phyloP scores from a whole-genome alignment of 1,140 invertebrate genomes.

The Zaprionus nigranus region DNA sequence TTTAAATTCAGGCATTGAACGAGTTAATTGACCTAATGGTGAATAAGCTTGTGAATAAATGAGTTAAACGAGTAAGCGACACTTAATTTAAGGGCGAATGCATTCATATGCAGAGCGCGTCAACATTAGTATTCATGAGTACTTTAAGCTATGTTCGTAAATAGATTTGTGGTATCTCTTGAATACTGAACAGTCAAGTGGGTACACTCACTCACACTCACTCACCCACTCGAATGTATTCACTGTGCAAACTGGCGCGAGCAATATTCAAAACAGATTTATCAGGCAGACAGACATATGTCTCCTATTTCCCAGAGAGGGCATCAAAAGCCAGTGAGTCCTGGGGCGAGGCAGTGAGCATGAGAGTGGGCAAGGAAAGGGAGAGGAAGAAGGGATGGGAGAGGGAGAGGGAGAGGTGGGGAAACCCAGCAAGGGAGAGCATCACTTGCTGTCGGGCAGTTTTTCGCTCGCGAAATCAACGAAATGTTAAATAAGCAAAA shows the following conservation, averaged over 20 bases:
- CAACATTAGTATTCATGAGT: constrained; percentile 1
- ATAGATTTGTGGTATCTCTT: constrained; percentile 1
- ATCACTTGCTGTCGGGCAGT: constrained; percentile 38
- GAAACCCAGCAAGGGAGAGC: neutral
- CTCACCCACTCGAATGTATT: constrained; percentile 9
- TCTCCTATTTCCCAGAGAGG: neutral
- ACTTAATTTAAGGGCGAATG: neutral
- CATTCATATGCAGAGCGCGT: neutral
- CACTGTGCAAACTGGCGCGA: constrained; percentile 19
- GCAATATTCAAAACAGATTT: constrained; percentile 31
- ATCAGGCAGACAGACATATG: constrained; percentile 13
- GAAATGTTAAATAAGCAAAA: constrained; percentile 82
- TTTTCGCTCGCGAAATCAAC: constrained; percentile 65
- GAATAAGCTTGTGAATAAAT: neutral
- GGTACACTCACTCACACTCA: neutral
- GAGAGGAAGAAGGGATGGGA: neutral
- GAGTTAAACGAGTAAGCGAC: neutral
- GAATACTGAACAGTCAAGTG: constrained; percentile 10
- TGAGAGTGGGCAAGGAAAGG: neutral
- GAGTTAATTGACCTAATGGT: neutral
- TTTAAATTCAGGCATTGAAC: neutral
- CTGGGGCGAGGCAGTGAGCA: neutral
- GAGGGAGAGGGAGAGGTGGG: neutral
- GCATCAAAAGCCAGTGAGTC: neutral
- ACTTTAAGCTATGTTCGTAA: constrained; percentile 1